A percentile compares a stretch with the other conserved stretches of the same genome.
Conservation (phyloP, 2,888 invertebrate genomes). For the Asteroscopus sphinx region DNA sequence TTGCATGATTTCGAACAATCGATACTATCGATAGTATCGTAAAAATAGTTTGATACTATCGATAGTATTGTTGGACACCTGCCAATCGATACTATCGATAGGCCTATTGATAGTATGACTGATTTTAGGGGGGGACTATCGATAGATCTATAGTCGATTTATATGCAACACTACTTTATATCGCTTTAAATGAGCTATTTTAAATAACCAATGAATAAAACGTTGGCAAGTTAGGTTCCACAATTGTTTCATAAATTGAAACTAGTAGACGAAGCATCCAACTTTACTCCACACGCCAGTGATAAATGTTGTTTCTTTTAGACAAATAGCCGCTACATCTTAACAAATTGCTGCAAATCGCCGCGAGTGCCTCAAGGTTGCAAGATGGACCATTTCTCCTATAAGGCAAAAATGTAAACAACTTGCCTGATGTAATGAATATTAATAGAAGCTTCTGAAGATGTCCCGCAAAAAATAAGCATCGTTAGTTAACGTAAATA, state of each 20-base stretch:
- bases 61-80: too few relatives aligned
- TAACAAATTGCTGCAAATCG: conserved; percentile 75
- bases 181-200: conserved; percentile 46
- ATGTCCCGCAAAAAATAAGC: conserved; percentile 64
- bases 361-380: conserved; percentile 61
- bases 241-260: conserved; percentile 75
- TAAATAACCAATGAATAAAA: conserved; percentile 58
- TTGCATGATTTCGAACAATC: too few relatives aligned
- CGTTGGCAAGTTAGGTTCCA: conserved; percentile 62
- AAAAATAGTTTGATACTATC: too few relatives aligned
- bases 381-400: conserved; percentile 67
- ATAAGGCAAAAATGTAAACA: conserved; percentile 70
- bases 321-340: conserved; percentile 79
- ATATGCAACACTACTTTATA: too few relatives aligned
- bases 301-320: conserved; percentile 76
- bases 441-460: conserved; percentile 69
- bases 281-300: conserved; percentile 61
- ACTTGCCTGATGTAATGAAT: conserved; percentile 71
- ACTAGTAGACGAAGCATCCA: conserved; percentile 60
- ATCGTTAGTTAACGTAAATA: conserved; percentile 45
- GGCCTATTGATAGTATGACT: too few relatives aligned
- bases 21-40: too few relatives aligned
- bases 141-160: too few relatives aligned
- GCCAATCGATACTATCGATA: too few relatives aligned
- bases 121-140: too few relatives aligned